Conservation (phyloP, 2,797 vertebrate species). For the Cercopithecus petaurista region DNA sequence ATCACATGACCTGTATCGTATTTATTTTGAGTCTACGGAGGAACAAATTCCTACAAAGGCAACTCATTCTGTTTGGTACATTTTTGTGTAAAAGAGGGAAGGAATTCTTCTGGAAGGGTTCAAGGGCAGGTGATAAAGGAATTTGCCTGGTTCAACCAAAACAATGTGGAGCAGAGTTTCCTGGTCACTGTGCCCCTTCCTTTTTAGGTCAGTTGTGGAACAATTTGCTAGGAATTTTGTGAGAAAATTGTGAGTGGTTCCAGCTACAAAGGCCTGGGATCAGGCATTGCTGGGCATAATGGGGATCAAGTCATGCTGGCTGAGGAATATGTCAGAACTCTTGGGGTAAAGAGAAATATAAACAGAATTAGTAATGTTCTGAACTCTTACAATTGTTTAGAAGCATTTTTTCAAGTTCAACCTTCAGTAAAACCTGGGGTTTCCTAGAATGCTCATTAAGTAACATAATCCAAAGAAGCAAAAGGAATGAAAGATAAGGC, state of each 20-base stretch:
- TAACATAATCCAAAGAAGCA: constrained; percentile 1
- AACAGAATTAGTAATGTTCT: neutral
- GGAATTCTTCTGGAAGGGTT: neutral
- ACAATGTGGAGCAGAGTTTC: neutral
- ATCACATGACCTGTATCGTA: neutral
- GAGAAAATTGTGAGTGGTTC: neutral
- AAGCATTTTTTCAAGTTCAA: constrained; percentile 19
- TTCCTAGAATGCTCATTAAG: constrained; percentile 33
- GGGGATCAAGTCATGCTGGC: neutral
- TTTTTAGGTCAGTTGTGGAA: neutral
- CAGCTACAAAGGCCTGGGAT: neutral
- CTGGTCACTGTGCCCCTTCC: neutral
- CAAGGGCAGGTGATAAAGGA: neutral
- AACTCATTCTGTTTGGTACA: neutral
- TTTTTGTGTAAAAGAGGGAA: constrained; percentile 4
- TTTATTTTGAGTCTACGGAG: constrained; percentile 28
- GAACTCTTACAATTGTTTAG: neutral
- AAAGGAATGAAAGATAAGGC: neutral
- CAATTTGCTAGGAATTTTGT: neutral
- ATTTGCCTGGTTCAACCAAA: neutral
- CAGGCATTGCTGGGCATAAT: neutral
- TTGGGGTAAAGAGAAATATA: neutral
- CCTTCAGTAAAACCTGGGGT: constrained; percentile 17
- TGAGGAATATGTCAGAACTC: neutral
- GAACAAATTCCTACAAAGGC: constrained; percentile 6